Percentiles rank a stretch among this genome's conserved stretches.
These are phyloP conservation scores for Eulemur albifrons DNA, from an alignment of 2,797 vertebrate genomes.

Conservation along the genomic window DNA sequence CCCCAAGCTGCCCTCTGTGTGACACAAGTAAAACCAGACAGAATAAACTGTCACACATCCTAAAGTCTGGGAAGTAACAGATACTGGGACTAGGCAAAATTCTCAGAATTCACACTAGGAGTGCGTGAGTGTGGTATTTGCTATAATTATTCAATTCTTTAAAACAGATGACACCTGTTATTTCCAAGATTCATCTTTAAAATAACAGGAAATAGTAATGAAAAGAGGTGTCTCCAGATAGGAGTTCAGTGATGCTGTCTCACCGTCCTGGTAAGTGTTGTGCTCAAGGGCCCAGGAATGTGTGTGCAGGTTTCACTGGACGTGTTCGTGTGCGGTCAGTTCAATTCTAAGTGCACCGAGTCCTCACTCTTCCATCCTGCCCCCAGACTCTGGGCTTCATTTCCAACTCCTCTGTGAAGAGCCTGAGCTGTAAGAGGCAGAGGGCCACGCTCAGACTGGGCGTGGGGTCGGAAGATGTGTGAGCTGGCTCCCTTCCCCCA, in stretches of 20 bases:
- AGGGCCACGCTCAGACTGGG: neutral
- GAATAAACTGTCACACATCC: neutral
- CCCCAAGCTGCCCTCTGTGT: neutral
- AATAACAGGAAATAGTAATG: neutral
- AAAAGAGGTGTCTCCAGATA: neutral
- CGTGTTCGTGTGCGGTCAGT: neutral
- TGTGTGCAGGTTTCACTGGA: neutral
- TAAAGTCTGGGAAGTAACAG: neutral
- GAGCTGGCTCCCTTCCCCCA: neutral
- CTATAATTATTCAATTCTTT: conserved; percentile 22
- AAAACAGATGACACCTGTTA: neutral
- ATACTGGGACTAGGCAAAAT: neutral
- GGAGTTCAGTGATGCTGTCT: neutral
- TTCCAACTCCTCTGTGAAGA: neutral
- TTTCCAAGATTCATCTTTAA: neutral
- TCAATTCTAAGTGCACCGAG: neutral
- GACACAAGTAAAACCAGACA: neutral
- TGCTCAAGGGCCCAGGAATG: neutral
- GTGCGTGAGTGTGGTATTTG: neutral
- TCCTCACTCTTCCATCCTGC: neutral
- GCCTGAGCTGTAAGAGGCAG: neutral
- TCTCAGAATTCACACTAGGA: neutral
- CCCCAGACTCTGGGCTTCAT: neutral
- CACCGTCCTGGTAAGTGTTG: neutral
- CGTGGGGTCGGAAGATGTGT: neutral